Base-by-base conservation (phyloP, 2,113 vertebrate species). In the Empidonax alnorum region DNA sequence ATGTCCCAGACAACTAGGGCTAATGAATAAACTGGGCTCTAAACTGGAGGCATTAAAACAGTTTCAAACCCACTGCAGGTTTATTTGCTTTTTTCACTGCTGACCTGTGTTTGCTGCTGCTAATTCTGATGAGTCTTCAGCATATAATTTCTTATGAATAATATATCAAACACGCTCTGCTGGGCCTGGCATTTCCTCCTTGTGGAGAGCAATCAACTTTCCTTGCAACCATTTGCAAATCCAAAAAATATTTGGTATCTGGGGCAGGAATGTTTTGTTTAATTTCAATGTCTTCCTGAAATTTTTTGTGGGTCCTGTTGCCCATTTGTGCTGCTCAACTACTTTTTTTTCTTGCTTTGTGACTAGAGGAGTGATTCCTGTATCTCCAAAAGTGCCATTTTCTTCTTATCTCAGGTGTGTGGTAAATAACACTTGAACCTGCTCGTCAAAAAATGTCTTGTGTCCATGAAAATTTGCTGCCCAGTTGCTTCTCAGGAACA, bases 391-490 rank as follows among this genome's bases (percentile, higher is more conserved):
- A 72, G 10, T 37, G 35, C 35, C 16, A 21, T 67, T 94, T 91
- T 35, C 66, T 75, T 67, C 62, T 96, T 65, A 41, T 61, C 58
- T 75, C 37, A 10, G 0, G 0, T 49, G 58, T n/a, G 35, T 65
- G 52, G 52, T n/a, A 68, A 91, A 33, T 24, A 81, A 81, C 42
- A 46, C 41, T 49, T 9, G 4, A 82, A 56, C 31, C 17, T 33
- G 23, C 19, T 62, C 37, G 41, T 71, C 27, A 59, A 39, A 3
- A 62, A 91, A 91, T 14, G 2, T 21, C 35, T n/a, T 9, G 23
- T 52, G 66, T 23, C 81, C 94, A 90, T 75, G 46, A 72, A 87
- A 87, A 94, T 90, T 68, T 82, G 47, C 74, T 79, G 67, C 47
- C 47, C 21, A 31, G 58, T 20, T 80, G 35, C 62, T 79, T 78